Base-by-base conservation (phyloP, 2,797 vertebrate genomes). In the Myotis findleyi region DNA sequence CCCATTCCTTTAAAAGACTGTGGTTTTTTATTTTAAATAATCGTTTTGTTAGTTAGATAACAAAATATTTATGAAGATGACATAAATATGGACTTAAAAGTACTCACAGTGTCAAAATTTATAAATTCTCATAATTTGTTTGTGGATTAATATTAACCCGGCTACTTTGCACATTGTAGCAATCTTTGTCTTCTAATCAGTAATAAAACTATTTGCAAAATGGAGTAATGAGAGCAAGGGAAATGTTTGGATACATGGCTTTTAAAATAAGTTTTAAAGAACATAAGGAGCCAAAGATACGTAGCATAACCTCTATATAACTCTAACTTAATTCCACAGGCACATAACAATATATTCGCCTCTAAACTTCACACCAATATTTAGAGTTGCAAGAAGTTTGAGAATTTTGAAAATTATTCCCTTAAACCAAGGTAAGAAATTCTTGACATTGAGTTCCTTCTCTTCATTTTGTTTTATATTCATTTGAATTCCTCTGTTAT, bases 401-500 rank as follows among this genome's bases (percentile, higher is more conserved):
- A 98, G 99, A 98, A 98, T 98, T 97, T 98, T 99, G 94, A 99
- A 99, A 98, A 98, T 98, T 62, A 99, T 99, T 98, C 99, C 99
- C 97, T 98, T 99, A 88, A 99, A 98, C 75, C 98, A 98, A 98
- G 99, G 99, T 99, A 98, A 99, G 98, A 91, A 96, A 90, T 75
- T 47, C 12, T 47, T 47, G 23, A 3, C 30, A 80, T 20, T n/a
- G 18, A 18, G 12, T 84, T 66, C 0, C 1, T 81, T 94, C 38
- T 86, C 6, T 72, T 53, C 7, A 55, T 53, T 86, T 66, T 81
- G 7, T 18, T 95, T 38, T 59, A 62, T 49, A 33, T 44, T 85
- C 11, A 18, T 79, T 73, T 87, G 11, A 69, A 80, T 9, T 82
- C 1, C 7, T 16, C 25, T 95, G 5, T 25, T 38, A 9, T 27